Evolutionary conservation across 2,797 vertebrate species (phyloP), one percentile per base, ranked within the genome.

Genomic region (Antennarius maculatus): DNA sequence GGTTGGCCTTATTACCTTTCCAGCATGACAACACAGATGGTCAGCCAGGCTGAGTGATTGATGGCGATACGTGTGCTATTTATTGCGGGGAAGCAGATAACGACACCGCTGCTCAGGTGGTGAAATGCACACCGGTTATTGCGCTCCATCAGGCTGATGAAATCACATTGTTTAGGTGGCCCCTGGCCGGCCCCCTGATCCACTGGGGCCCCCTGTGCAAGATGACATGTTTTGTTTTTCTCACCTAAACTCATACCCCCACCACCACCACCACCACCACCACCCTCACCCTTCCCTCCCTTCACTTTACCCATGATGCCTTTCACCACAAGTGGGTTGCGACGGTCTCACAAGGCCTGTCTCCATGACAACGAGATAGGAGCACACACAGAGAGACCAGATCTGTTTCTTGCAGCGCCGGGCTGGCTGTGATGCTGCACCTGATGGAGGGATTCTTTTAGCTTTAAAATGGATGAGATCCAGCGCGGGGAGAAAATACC

Each of bases 201-300:
- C 75, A 3, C 77, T 48, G 83, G 83, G 84, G 65, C 69, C 67
- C 59, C 7, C 37, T 39, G 48, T 3, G 15, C 62, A 85, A 62
- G 87, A 86, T 82, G 76, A 85, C 86, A 85, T 86, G 81, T 83
- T 91, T 89, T 90, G 82, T 89, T 91, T 89, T 88, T 76, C 73
- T 83, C 82, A 85, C 73, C 74, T 70, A 45, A 1, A 14, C 23
- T 39, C 37, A 10, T 34, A 39, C 50, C 57, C n/a, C 50, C n/a
- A n/a, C n/a, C n/a, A n/a, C n/a, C n/a, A n/a, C 23, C 23, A 23
- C 23, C 23, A 23, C 23, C 23, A 23, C 23, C 23, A 23, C 23
- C 23, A 23, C 23, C 23, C 23, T 23, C 23, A 23, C 23, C 23
- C 23, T 23, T 23, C 23, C 23, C 23, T 23, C 43, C 34, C 47